Conservation (phyloP, 2,888 invertebrate genomes). For the Anaspis maculata region DNA sequence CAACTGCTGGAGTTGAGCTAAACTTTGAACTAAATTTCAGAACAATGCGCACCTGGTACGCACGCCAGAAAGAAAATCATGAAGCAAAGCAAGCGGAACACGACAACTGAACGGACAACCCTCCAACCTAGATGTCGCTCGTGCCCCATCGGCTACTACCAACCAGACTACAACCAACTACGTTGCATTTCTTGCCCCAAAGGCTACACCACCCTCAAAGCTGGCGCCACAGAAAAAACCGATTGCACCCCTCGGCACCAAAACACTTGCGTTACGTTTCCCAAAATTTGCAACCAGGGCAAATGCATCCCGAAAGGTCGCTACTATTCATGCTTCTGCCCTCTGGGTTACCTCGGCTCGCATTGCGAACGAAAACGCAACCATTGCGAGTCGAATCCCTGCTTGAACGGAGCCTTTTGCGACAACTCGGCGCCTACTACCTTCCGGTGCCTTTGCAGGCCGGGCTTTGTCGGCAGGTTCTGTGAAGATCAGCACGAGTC, state of each 20-base stretch:
- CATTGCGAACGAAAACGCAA: constrained; percentile 45
- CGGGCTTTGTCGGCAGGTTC: constrained; percentile 43
- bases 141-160: constrained; percentile 53
- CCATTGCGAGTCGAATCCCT: constrained; percentile 47
- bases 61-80: constrained; percentile 36
- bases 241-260: constrained; percentile 44
- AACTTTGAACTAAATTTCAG: constrained; percentile 36
- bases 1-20: too few species aligned
- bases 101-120: constrained; percentile 39
- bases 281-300: constrained; percentile 45
- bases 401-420: constrained; percentile 49
- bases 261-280: constrained; percentile 43
- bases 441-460: constrained; percentile 45
- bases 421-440: constrained; percentile 11
- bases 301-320: constrained; percentile 35
- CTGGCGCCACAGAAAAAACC: constrained; percentile 38
- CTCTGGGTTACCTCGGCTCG: constrained; percentile 45
- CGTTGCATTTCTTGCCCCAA: constrained; percentile 51
- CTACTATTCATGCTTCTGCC: constrained; percentile 45
- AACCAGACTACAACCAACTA: constrained; percentile 49
- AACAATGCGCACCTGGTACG: constrained; percentile 50
- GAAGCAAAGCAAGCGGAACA: constrained; percentile 24
- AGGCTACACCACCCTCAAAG: constrained; percentile 42
- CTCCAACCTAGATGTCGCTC: constrained; percentile 48
- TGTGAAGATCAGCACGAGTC: constrained; percentile 42